These are phyloP conservation scores for Corythornis vintsioides DNA, from an alignment of 2,113 vertebrate species.

Conservation along the genomic window DNA sequence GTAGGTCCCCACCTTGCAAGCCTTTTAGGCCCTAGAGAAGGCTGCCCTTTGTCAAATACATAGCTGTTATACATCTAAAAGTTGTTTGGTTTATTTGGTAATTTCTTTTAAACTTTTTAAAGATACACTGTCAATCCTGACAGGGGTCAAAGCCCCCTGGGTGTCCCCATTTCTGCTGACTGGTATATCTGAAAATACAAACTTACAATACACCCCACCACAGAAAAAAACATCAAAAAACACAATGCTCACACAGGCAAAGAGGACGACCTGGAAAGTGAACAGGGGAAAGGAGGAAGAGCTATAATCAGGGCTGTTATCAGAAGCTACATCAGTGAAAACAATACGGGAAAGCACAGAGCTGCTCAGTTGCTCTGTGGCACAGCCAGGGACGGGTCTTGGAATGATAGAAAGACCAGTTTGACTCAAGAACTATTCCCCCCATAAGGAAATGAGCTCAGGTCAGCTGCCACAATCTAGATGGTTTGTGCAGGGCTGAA, in stretches of 20 bases:
- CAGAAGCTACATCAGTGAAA: neutral
- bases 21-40: neutral
- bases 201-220: fast-evolving
- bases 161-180: neutral
- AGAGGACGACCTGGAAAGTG: neutral
- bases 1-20: neutral
- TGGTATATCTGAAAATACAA: neutral
- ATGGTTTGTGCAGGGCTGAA: neutral
- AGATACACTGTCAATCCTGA: neutral
- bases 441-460: neutral
- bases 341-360: neutral
- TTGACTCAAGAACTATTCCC: neutral
- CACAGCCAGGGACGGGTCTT: fast-evolving
- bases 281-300: neutral
- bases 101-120: neutral
- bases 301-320: neutral
- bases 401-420: neutral
- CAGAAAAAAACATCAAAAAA: neutral
- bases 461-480: neutral
- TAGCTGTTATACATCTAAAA: neutral
- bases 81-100: neutral
- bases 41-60: neutral
- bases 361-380: neutral
- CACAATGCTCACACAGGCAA: neutral
- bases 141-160: neutral